Conservation (phyloP, 2,888 invertebrate species). For the Cistogaster globosa region DNA sequence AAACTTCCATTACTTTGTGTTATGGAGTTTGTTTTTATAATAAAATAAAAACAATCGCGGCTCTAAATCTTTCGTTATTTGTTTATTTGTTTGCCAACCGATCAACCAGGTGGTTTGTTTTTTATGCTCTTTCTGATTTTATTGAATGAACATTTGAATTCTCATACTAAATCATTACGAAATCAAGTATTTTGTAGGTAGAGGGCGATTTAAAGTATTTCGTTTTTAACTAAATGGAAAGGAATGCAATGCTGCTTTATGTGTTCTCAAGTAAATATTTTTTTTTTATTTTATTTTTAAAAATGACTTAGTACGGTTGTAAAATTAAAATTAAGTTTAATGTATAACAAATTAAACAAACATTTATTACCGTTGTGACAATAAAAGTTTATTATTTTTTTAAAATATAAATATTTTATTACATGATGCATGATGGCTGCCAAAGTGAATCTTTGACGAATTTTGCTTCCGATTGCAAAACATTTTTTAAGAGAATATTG, state of each 20-base stretch:
- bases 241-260: conserved; percentile 17
- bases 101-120: conserved; percentile 25
- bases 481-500: too few relatives aligned
- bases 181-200: conserved; percentile 6
- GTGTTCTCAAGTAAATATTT: background rate
- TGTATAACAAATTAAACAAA: too few relatives aligned
- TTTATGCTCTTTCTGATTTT: background rate
- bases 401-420: too few relatives aligned
- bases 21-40: background rate
- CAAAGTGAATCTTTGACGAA: too few relatives aligned
- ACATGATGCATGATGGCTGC: too few relatives aligned
- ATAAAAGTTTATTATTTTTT: too few relatives aligned
- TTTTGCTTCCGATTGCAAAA: too few relatives aligned
- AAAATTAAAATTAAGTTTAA: too few relatives aligned
- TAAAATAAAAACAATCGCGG: background rate
- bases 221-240: conserved; percentile 14
- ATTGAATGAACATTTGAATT: conserved; percentile 5
- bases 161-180: background rate
- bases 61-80: conserved; percentile 22
- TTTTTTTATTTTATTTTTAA: too few relatives aligned
- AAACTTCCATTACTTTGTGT: background rate
- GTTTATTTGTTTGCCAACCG: background rate
- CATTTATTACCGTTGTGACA: too few relatives aligned
- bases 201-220: conserved; percentile 52
- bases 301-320: too few relatives aligned